Conservation (phyloP, 2,797 vertebrate genomes). For the Hemibagrus guttatus region DNA sequence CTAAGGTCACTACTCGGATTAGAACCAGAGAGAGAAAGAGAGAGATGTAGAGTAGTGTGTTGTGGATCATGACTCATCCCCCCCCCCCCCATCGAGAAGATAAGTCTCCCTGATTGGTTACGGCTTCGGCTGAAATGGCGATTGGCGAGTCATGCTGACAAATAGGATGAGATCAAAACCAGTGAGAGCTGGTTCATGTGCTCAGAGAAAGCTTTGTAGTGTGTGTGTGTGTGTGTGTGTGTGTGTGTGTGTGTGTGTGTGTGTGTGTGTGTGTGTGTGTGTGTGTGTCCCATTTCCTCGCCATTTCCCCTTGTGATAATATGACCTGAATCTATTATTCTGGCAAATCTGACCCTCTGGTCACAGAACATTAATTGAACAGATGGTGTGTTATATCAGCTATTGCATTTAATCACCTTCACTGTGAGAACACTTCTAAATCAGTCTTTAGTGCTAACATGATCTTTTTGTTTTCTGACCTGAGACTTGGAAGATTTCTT, state of each 20-base stretch:
- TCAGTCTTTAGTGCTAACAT: neutral
- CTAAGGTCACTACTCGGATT: conserved; percentile 50
- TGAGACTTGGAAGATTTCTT: neutral
- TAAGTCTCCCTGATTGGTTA: conserved; percentile 21
- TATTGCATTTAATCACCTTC: conserved; percentile 1
- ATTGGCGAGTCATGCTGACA: conserved; percentile 21
- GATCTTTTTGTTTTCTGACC: neutral
- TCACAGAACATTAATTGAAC: conserved; percentile 8
- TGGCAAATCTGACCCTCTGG: conserved; percentile 13
- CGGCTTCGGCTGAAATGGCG: conserved; percentile 10
- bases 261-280: conserved; percentile 18
- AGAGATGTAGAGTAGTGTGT: conserved; percentile 2
- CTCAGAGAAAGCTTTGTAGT: neutral
- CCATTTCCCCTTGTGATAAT: conserved; percentile 11
- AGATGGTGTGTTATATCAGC: neutral
- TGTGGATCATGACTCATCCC: conserved; percentile 3
- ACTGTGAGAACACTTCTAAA: neutral
- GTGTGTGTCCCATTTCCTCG: neutral
- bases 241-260: conserved; percentile 20
- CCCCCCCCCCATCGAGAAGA: neutral
- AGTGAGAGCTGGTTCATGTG: neutral
- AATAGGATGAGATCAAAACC: neutral
- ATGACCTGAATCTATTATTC: neutral
- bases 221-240: conserved; percentile 2
- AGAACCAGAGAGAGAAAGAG: conserved; percentile 25